Conservation (phyloP, 2,888 invertebrate species). For the Antheraea assamensis region DNA sequence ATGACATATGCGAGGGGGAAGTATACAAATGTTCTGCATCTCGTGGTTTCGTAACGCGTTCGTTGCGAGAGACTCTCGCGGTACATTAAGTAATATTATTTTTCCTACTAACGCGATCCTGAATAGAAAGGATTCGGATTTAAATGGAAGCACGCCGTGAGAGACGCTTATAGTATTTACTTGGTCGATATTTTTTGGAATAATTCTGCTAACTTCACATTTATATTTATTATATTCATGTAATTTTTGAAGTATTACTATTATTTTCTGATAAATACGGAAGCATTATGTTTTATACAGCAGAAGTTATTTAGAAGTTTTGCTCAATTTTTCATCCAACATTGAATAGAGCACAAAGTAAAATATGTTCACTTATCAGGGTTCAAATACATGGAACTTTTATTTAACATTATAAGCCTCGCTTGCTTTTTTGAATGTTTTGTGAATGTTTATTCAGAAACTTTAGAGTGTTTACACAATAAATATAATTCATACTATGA, state of each 20-base stretch:
- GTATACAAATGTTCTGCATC: not conserved
- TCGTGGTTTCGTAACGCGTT: not conserved
- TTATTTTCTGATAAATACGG: too few species aligned
- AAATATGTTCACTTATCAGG: too few species aligned
- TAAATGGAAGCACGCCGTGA: not conserved
- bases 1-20: not conserved
- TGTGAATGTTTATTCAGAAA: too few species aligned
- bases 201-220: not conserved
- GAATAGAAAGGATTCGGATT: not conserved
- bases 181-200: not conserved
- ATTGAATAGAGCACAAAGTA: too few species aligned
- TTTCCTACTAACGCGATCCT: not conserved
- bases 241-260: too few species aligned
- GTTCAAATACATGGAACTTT: too few species aligned
- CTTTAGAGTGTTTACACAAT: too few species aligned
- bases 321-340: too few species aligned
- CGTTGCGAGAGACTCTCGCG: not conserved
- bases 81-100: constrained; percentile 2
- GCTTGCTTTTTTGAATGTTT: too few species aligned
- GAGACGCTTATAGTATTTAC: not conserved
- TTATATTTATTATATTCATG: not conserved
- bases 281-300: too few species aligned
- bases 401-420: too few species aligned
- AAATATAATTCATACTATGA: not conserved
- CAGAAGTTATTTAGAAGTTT: too few species aligned